Base-by-base conservation (phyloP, 30 jellyfish, hydroid and myxozoan species). In the Phacellophora camtschatica region DNA sequence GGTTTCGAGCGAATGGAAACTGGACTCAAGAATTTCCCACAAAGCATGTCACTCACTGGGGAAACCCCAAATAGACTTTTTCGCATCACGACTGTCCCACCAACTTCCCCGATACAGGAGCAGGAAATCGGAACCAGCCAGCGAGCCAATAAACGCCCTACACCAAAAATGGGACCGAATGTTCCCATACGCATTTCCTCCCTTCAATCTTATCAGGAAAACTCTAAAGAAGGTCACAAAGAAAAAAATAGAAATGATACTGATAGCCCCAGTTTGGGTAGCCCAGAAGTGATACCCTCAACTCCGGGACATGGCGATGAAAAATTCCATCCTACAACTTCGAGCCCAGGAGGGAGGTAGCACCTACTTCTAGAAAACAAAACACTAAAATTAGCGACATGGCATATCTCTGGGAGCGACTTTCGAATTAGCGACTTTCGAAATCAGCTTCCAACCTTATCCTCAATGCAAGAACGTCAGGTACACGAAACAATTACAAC, bases 141-240 rank as follows among this genome's bases (percentile, higher is more conserved):
- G 78, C 54, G 33, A 28, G 48, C 30, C 74, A 5, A 53, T 34
- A 39, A 53, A 81, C 35, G 93, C 87, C 6, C 34, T 81, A 2
- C 86, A 66, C 2, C 74, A 36, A 8, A 35, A 33, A 1, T 83
- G 95, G 95, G n/a, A 24, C 3, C 82, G 45, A 1, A 33, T 27
- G 77, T 57, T 35, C 54, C 86, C 75, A 24, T 64, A 66, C 35
- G 93, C 93, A 13, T 66, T 81, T 22, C 93, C 66, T 1, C 86
- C 93, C 3, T 81, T 81, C 68, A 15, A 55, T 24, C 67, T 79
- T 18, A 63, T 79, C 42, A 43, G 63, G 30, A 29, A 37, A 43
- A 45, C 53, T 10, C 66, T 66, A 19, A 55, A 53, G 62, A 81
- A 81, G 3, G 68, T 62, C 4, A 33, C 29, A 9, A 23, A 23